phyloP scores from a whole-genome alignment of 2,888 invertebrate species.

The Idaea biselata region DNA sequence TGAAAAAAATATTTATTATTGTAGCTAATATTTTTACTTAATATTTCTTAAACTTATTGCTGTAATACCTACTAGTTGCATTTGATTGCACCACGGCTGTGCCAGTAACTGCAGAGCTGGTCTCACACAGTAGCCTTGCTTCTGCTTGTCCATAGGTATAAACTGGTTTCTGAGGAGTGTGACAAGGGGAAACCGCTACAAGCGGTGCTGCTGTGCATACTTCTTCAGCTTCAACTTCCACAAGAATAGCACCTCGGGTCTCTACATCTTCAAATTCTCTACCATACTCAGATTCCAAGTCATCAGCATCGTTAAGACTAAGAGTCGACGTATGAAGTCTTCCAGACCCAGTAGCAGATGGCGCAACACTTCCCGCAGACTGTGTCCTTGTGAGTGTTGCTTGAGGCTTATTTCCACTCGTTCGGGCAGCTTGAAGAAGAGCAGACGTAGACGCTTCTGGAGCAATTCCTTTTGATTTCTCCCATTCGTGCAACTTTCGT shows the following conservation, averaged over 20 bases:
- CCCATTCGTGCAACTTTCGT: slow-evolving; percentile 94
- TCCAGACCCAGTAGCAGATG: slow-evolving; percentile 77
- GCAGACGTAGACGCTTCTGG: slow-evolving; percentile 93
- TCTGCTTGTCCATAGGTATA: slow-evolving; percentile 85
- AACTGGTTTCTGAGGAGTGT: slow-evolving; percentile 85
- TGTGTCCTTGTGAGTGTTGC: slow-evolving; percentile 85
- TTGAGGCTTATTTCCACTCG: slow-evolving; percentile 48
- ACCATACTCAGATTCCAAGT: slow-evolving; percentile 79
- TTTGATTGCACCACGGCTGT: slow-evolving; percentile 69
- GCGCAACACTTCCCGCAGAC: slow-evolving; percentile 88
- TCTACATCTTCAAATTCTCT: slow-evolving; percentile 62
- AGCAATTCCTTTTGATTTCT: slow-evolving; percentile 91
- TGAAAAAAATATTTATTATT: slow-evolving; percentile 43
- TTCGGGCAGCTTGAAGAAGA: slow-evolving; percentile 79
- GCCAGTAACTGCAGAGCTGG: slow-evolving; percentile 67
- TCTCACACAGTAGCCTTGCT: slow-evolving; percentile 72
- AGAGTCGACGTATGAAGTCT: slow-evolving; percentile 86
- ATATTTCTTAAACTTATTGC: not conserved
- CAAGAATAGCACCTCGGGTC: slow-evolving; percentile 87
- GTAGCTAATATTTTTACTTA: not conserved
- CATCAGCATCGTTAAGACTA: slow-evolving; percentile 86
- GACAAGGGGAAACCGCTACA: slow-evolving; percentile 82
- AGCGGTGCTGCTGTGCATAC: slow-evolving; percentile 89
- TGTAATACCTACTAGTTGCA: slow-evolving; percentile 48
- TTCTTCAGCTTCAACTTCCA: slow-evolving; percentile 90